Percentiles rank a stretch among this genome's conserved stretches.
These are phyloP conservation scores for Syngnathus floridae DNA, from an alignment of 2,113 vertebrate genomes.

Conservation along the genomic window DNA sequence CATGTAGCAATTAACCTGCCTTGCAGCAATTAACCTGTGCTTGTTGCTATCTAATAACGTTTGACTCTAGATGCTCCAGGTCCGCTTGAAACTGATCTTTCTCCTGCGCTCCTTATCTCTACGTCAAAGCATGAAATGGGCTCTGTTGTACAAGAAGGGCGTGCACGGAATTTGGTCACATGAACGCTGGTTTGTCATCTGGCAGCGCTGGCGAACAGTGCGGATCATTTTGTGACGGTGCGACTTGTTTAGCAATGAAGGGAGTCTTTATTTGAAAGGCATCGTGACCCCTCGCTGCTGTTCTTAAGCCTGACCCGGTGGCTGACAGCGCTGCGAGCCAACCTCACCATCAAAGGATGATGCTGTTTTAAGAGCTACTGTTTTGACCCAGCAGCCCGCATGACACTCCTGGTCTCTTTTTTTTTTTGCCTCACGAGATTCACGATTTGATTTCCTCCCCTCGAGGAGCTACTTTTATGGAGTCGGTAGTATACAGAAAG, in stretches of 20 bases:
- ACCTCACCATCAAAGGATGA: conserved; percentile 54
- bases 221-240: conserved; percentile 21
- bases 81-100: conserved; percentile 7
- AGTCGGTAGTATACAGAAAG: conserved; percentile 1
- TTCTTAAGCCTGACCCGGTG: conserved; percentile 41
- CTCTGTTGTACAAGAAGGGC: conserved; percentile 5
- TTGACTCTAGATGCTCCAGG: conserved; percentile 18
- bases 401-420: conserved; percentile 54
- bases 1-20: conserved; percentile 51
- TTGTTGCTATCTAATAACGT: conserved; percentile 43
- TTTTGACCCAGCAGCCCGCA: conserved; percentile 44
- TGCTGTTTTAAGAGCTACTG: conserved; percentile 44
- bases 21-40: conserved; percentile 53
- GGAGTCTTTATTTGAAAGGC: conserved; percentile 36
- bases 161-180: conserved; percentile 9
- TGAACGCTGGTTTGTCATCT: conserved; percentile 19
- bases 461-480: conserved; percentile 43
- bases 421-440: conserved; percentile 48
- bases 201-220: conserved; percentile 17
- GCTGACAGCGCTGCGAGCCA: conserved; percentile 45
- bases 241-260: conserved; percentile 32
- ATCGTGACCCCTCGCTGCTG: conserved; percentile 44
- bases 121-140: conserved; percentile 1
- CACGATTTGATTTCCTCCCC: conserved; percentile 47
- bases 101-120: conserved; percentile 4